Percentiles rank a stretch among this genome's conserved stretches.
Conservation (phyloP, 2,888 invertebrate genomes). For the Papilio protenor region DNA sequence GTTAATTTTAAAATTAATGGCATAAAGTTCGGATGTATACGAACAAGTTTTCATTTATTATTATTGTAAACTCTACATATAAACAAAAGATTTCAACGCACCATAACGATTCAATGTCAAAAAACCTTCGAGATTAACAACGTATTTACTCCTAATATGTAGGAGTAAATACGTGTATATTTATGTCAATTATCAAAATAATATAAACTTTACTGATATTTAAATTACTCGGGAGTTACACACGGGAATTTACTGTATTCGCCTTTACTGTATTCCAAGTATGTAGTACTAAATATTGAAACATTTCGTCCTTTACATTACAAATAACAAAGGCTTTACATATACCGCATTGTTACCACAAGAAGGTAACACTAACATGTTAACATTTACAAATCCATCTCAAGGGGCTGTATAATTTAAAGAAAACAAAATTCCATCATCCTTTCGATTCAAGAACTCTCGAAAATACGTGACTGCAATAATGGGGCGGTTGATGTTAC, state of each 20-base stretch:
- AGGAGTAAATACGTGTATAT: too few species aligned
- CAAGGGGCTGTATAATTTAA: constrained; percentile 65
- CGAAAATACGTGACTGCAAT: constrained; percentile 77
- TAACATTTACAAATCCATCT: constrained; percentile 58
- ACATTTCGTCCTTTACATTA: not conserved
- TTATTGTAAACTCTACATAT: constrained; percentile 3
- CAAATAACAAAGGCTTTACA: not conserved
- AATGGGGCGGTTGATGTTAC: constrained; percentile 62
- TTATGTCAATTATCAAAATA: too few species aligned
- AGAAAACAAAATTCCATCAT: constrained; percentile 72
- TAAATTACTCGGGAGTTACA: too few species aligned
- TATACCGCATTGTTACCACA: constrained; percentile 5
- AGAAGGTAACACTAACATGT: constrained; percentile 15
- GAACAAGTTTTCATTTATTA: too few species aligned
- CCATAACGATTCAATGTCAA: not conserved
- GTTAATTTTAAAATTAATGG: too few species aligned
- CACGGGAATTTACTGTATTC: not conserved
- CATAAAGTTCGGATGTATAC: too few species aligned
- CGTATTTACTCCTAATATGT: too few species aligned
- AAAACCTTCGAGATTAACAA: not conserved
- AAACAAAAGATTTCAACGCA: constrained; percentile 45
- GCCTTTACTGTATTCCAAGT: not conserved
- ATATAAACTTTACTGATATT: not conserved
- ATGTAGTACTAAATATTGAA: not conserved
- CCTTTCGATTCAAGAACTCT: constrained; percentile 71